Base-by-base conservation (phyloP, 2,797 vertebrate species). In the Mormyrops boulengeri region DNA sequence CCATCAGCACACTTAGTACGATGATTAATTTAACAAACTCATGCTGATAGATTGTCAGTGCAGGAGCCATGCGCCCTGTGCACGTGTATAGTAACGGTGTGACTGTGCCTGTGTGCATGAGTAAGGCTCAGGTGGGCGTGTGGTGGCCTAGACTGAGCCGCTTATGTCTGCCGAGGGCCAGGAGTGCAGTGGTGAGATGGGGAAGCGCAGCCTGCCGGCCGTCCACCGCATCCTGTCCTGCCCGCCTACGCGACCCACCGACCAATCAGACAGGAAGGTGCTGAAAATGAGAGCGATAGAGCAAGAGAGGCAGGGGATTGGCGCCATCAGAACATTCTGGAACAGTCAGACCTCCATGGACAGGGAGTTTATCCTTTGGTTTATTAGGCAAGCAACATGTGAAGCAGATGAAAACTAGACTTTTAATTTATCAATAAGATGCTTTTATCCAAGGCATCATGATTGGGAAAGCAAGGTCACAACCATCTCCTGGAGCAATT, bases 161-260 rank as follows among this genome's bases (percentile, higher is more conserved):
- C 53, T 14, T 55, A 34, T n/a, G n/a, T 41, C 50, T 50, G 12
- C 85, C 34, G 26, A 87, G 52, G 52, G 85, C 85, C 22, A 2
- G 85, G 53, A 44, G 85, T 38, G 26, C 41, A 87, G 26, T 22
- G 34, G 85, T 4, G 5, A 55, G 26, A 3, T 53, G 52, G 50
- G 50, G 85, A 87, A 55, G 17, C 41, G 50, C 85, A 87, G 30
- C n/a, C 85, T 4, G 30, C 52, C 7, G 14, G 26, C 85, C 85
- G 8, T 34, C 85, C 85, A 41, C 85, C 50, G 2, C 85, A 57
- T 87, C 85, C 85, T 87, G 85, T 87, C 85, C 85, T n/a, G 26
- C 34, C 50, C 30, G 17, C 85, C 52, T 17, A 57, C 85, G 1
- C 53, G 30, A 38, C 82, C 82, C 41, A 14, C 44, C 44, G 82